A percentile compares a stretch with the other conserved stretches of the same genome.
Evolutionary conservation across 2,888 invertebrate species (phyloP).

Genomic region (Dichetophora obliterata): DNA sequence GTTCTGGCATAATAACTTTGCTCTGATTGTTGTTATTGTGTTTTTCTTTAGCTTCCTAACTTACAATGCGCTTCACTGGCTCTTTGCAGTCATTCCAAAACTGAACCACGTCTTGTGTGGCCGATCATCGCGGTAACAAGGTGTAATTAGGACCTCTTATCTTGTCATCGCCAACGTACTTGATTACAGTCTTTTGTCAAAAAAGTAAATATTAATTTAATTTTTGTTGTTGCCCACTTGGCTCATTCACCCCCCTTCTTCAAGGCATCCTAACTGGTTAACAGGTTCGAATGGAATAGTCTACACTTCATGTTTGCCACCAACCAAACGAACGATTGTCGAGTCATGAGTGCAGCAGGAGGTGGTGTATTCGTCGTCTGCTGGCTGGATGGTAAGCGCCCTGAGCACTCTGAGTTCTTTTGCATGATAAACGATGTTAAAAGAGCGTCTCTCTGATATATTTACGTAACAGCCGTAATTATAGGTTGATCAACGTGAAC

Average conservation of each 20-base stretch:
- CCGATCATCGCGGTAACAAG: slow-evolving; percentile 58
- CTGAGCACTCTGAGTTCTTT: neutral
- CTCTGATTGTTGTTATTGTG: slow-evolving; percentile 8
- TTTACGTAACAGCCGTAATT: slow-evolving; percentile 36
- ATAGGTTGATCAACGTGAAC: slow-evolving; percentile 3
- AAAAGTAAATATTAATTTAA: slow-evolving; percentile 70
- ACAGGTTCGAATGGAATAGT: neutral
- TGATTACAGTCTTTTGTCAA: slow-evolving; percentile 68
- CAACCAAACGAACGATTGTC: neutral
- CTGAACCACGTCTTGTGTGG: slow-evolving; percentile 39
- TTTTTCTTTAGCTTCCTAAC: neutral
- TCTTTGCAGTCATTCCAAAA: slow-evolving; percentile 17
- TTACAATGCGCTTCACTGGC: neutral
- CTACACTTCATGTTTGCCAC: neutral
- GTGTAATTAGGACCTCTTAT: slow-evolving; percentile 70
- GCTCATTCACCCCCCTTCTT: neutral
- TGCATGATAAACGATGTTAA: slow-evolving; percentile 36
- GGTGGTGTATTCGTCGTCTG: neutral
- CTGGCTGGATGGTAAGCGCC: neutral
- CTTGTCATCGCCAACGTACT: slow-evolving; percentile 68
- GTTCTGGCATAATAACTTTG: slow-evolving; percentile 36
- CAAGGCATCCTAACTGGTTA: neutral
- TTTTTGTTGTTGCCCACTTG: slow-evolving; percentile 48
- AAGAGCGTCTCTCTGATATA: slow-evolving; percentile 37
- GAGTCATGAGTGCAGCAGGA: neutral